Evolutionary conservation across 2,888 invertebrate genomes (phyloP).

Genomic region (Leucania comma): DNA sequence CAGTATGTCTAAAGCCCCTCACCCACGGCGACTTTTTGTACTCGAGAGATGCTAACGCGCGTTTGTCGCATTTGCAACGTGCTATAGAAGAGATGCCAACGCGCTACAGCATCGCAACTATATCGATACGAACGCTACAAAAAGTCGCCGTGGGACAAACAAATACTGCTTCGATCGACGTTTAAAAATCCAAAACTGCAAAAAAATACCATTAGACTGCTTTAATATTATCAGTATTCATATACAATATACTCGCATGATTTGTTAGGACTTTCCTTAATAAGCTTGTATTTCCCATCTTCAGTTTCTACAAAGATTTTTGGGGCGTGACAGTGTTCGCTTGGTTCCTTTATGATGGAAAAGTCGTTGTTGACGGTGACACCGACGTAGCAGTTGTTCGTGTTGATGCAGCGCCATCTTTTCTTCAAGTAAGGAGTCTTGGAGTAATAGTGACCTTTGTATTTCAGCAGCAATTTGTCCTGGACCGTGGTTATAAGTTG

Average conservation of each 20-base stretch:
- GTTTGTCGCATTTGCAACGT: too few relatives aligned
- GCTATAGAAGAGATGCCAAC: too few relatives aligned
- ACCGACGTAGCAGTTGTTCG: constrained; percentile 73
- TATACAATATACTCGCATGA: constrained; percentile 67
- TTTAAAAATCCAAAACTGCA: constrained; percentile 2
- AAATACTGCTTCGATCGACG: background rate
- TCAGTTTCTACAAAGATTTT: constrained; percentile 63
- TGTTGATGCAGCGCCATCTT: constrained; percentile 80
- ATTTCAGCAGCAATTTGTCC: constrained; percentile 73
- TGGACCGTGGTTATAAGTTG: constrained; percentile 72
- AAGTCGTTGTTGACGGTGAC: constrained; percentile 70
- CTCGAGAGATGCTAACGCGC: too few relatives aligned
- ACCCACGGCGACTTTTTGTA: too few relatives aligned
- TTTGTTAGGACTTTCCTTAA: constrained; percentile 55
- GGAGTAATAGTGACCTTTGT: constrained; percentile 78
- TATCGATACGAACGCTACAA: too few relatives aligned
- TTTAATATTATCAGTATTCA: constrained; percentile 51
- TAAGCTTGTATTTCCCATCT: constrained; percentile 68
- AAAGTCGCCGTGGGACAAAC: too few relatives aligned
- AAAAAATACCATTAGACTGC: constrained; percentile 27
- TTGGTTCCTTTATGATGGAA: constrained; percentile 71
- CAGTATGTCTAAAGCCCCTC: too few relatives aligned
- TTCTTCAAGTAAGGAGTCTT: constrained; percentile 73
- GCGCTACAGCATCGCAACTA: too few relatives aligned
- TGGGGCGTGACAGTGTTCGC: constrained; percentile 72